Evolutionary conservation across 2,797 vertebrate species (phyloP).

Genomic region (Premnoplex brunnescens): DNA sequence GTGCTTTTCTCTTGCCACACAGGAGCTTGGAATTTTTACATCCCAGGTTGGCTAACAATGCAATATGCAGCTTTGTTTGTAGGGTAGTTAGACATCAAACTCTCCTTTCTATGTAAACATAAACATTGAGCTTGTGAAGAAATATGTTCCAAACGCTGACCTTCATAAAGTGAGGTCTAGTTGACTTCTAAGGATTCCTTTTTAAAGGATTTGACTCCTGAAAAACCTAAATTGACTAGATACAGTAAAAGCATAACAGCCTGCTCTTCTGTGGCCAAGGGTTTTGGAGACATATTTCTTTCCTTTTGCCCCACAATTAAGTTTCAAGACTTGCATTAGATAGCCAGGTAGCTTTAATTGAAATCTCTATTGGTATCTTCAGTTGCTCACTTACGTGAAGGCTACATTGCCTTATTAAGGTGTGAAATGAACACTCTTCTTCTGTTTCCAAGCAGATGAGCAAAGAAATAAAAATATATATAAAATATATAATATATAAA

Average conservation of each 20-base stretch:
- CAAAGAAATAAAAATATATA: conserved; percentile 88
- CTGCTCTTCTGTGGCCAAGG: conserved; percentile 51
- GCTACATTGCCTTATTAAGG: conserved; percentile 98
- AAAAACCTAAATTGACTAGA: neutral
- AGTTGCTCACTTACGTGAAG: conserved; percentile 99
- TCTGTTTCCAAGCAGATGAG: conserved; percentile 99
- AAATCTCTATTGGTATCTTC: conserved; percentile 88
- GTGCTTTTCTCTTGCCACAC: neutral
- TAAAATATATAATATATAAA: conserved; percentile 83
- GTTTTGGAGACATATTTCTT: conserved; percentile 79
- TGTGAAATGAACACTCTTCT: conserved; percentile 99
- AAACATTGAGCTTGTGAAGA: conserved; percentile 71
- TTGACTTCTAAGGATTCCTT: neutral
- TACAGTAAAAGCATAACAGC: neutral
- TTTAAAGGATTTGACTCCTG: conserved; percentile 19
- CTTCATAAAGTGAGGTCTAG: neutral
- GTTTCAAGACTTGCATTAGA: conserved; percentile 87
- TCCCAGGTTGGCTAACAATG: conserved; percentile 71
- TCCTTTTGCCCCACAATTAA: conserved; percentile 78
- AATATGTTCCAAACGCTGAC: conserved; percentile 77
- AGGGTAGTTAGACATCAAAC: conserved; percentile 61
- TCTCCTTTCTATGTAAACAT: conserved; percentile 66
- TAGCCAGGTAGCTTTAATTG: conserved; percentile 76
- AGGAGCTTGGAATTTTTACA: conserved; percentile 34
- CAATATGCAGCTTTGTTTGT: conserved; percentile 73